Conservation (phyloP, 1,140 invertebrate genomes). For the Drosophila bifasciata region DNA sequence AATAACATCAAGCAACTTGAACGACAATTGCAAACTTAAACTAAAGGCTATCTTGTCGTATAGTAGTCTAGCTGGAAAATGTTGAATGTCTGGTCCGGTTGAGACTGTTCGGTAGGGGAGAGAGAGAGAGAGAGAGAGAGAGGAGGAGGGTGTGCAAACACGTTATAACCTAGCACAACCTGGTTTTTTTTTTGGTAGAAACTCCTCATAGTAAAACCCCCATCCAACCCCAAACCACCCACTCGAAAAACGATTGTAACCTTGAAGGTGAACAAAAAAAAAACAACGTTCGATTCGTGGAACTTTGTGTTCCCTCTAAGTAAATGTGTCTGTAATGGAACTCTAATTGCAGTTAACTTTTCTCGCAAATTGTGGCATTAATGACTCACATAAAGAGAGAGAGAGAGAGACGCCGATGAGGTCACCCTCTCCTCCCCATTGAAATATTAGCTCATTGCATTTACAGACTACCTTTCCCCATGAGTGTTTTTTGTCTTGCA, state of each 20-base stretch:
- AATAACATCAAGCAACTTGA: conserved; percentile 27
- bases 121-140: too few species aligned
- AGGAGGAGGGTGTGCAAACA: conserved; percentile 11
- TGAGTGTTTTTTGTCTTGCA: conserved; percentile 43
- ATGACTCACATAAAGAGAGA: conserved; percentile 48
- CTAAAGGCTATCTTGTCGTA: conserved; percentile 42
- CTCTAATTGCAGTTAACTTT: conserved; percentile 68
- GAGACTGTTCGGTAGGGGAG: conserved; percentile 23
- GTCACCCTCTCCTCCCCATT: conserved; percentile 32
- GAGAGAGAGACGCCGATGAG: background rate
- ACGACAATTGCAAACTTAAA: conserved; percentile 57
- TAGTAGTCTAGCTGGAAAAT: conserved; percentile 30
- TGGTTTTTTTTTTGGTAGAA: conserved; percentile 17
- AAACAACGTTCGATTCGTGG: conserved; percentile 59
- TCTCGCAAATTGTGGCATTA: conserved; percentile 61
- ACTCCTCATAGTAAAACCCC: conserved; percentile 12
- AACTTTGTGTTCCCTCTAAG: conserved; percentile 29
- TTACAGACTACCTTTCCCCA: background rate
- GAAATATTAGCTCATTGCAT: conserved; percentile 31
- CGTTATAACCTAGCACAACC: conserved; percentile 37
- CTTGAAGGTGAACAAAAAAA: conserved; percentile 68
- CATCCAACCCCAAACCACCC: conserved; percentile 26
- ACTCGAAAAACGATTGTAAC: conserved; percentile 35
- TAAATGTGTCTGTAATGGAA: conserved; percentile 24
- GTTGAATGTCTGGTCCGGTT: conserved; percentile 37